Evolutionary conservation across 2,113 vertebrate species (phyloP), one percentile per base, ranked within the genome.

Genomic region (Toxostoma redivivum): DNA sequence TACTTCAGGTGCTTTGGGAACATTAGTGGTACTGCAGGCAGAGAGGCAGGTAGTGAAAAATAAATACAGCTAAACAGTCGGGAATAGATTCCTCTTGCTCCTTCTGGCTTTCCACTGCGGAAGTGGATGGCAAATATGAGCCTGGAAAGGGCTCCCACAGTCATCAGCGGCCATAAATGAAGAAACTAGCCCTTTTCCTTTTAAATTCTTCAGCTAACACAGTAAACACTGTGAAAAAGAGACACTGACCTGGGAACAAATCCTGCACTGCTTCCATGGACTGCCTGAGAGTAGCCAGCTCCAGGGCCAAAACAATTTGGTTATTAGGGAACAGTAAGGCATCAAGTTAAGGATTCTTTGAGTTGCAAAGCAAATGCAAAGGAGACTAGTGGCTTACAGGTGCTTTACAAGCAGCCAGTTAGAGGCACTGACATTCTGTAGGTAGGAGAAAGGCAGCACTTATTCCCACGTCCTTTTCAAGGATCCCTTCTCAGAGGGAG

Each of bases 61-160:
- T 94, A 97, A 96, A 96, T 91, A 95, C 85, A 92, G 67, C 87
- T 76, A 66, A 97, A 58, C 82, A 92, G 85, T 31, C 22, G 7
- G 89, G 92, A 94, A 86, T 7, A 81, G 82, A 96, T 95, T 95
- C 81, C 23, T 93, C 92, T 74, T 92, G 54, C 45, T 95, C 44
- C 37, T 94, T 85, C 65, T 81, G 84, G 62, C 73, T 85, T 93
- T 33, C 42, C 58, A 73, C 44, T 78, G 47, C 44, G 56, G 19
- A 97, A 92, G 40, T 3, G 4, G 64, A 78, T 81, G 45, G 56
- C 72, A 95, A 92, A 93, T 56, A 70, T 28, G 69, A 87, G 48
- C 18, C 27, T 69, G 15, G 27, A 81, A 88, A 66, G 15, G 53
- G 33, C 27, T 90, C 50, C 27, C 28, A 71, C n/a, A 82, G n/a